Percentiles rank a stretch among this genome's conserved stretches.
phyloP scores from a whole-genome alignment of 2,113 vertebrate genomes.

The Thomomys bottae region DNA sequence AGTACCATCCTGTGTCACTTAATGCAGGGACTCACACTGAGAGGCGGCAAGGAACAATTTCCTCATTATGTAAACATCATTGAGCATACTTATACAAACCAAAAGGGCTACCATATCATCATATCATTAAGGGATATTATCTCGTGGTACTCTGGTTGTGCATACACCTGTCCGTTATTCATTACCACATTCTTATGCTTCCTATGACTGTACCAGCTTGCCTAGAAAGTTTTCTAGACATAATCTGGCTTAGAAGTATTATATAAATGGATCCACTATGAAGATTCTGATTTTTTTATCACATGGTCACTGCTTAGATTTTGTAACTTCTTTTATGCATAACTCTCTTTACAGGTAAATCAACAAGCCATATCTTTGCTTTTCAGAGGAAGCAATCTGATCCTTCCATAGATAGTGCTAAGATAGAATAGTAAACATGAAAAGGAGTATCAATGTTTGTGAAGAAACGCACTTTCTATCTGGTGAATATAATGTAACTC shows the following conservation, averaged over 20 bases:
- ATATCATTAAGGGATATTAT: not conserved
- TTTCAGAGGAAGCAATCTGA: not conserved
- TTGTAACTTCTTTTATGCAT: not conserved
- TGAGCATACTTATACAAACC: not conserved
- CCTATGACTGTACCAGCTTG: not conserved
- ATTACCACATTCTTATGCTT: too few relatives aligned
- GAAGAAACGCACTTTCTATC: too few relatives aligned
- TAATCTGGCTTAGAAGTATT: not conserved
- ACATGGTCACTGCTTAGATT: not conserved
- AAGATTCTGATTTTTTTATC: not conserved
- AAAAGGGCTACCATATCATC: not conserved
- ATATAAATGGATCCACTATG: not conserved
- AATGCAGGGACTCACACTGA: not conserved
- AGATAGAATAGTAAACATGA: not conserved
- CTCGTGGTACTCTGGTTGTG: not conserved
- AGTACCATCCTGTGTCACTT: not conserved
- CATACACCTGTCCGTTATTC: not conserved
- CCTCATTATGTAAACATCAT: not conserved
- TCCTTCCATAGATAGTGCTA: not conserved
- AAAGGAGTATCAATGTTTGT: too few relatives aligned
- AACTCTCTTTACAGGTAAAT: fast-evolving
- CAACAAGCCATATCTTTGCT: not conserved
- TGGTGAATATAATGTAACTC: too few relatives aligned
- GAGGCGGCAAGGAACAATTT: not conserved
- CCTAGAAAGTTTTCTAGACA: not conserved